These are phyloP conservation scores for Moxostoma hubbsi DNA, from an alignment of 2,797 vertebrate species.

Conservation along the genomic window DNA sequence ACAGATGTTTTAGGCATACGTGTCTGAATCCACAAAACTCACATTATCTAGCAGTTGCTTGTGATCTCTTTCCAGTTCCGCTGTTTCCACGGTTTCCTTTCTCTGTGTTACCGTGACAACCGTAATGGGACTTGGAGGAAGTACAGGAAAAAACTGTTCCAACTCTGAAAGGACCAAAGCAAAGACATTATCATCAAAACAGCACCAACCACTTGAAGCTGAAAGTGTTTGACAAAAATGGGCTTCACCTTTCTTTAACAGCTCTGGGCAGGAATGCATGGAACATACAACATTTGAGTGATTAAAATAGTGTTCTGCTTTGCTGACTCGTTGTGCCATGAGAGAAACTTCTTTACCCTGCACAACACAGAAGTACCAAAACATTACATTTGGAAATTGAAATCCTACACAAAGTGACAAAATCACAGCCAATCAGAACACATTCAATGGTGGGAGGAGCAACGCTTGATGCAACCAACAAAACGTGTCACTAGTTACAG, in stretches of 20 bases:
- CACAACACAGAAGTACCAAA: not conserved
- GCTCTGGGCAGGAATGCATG: slow-evolving; percentile 89
- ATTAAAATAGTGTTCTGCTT: slow-evolving; percentile 88
- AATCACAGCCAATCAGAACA: too few species aligned
- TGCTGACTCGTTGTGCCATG: slow-evolving; percentile 77
- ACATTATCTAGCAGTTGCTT: slow-evolving; percentile 82
- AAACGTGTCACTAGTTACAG: too few species aligned
- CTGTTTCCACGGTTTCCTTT: slow-evolving; percentile 74
- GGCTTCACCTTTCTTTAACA: slow-evolving; percentile 86
- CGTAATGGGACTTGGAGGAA: slow-evolving; percentile 76
- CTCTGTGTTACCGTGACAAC: slow-evolving; percentile 90
- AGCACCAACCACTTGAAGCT: too few species aligned
- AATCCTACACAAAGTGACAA: too few species aligned
- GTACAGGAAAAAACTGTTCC: slow-evolving; percentile 86
- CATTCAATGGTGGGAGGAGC: too few species aligned
- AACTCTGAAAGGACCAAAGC: slow-evolving; percentile 78
- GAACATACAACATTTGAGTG: slow-evolving; percentile 87
- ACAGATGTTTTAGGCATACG: too few species aligned
- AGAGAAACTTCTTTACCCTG: slow-evolving; percentile 79
- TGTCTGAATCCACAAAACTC: slow-evolving; percentile 57
- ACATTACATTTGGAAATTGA: too few species aligned
- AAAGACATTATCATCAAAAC: not conserved
- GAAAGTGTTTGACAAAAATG: not conserved
- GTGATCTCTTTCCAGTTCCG: slow-evolving; percentile 78
- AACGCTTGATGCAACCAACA: not conserved